phyloP scores from a whole-genome alignment of 2,797 vertebrate genomes.

The Peromyscus aztecus region DNA sequence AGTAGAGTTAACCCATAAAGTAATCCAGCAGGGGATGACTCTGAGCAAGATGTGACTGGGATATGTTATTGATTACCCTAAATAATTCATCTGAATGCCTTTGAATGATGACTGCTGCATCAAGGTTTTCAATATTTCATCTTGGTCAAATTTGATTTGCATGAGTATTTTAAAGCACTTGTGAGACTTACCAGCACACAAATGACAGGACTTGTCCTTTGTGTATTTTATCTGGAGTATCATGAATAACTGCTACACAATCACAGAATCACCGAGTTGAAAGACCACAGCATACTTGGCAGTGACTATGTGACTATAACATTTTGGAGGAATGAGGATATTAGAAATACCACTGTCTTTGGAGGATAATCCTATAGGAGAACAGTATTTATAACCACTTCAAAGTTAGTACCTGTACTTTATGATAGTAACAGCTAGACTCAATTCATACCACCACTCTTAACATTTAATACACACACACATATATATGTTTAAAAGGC shows the following conservation, averaged over 20 bases:
- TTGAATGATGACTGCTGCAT: background rate
- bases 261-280: background rate
- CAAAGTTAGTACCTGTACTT: conserved; percentile 11
- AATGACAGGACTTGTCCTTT: background rate
- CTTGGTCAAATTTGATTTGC: conserved; percentile 8
- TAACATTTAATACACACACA: background rate
- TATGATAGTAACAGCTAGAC: background rate
- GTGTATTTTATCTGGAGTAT: background rate
- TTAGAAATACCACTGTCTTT: background rate
- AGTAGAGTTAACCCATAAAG: conserved; percentile 42
- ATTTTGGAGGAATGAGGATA: background rate
- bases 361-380: background rate
- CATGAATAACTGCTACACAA: background rate
- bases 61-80: background rate
- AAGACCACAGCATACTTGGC: background rate
- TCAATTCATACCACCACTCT: background rate
- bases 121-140: background rate
- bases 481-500: background rate
- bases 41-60: background rate
- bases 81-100: background rate
- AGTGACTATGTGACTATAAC: background rate
- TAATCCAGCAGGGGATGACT: background rate
- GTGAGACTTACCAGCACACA: background rate
- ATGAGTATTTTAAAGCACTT: background rate
- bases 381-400: background rate